These are phyloP conservation scores for Excalfactoria chinensis DNA, from an alignment of 2,113 vertebrate genomes.

Conservation along the genomic window DNA sequence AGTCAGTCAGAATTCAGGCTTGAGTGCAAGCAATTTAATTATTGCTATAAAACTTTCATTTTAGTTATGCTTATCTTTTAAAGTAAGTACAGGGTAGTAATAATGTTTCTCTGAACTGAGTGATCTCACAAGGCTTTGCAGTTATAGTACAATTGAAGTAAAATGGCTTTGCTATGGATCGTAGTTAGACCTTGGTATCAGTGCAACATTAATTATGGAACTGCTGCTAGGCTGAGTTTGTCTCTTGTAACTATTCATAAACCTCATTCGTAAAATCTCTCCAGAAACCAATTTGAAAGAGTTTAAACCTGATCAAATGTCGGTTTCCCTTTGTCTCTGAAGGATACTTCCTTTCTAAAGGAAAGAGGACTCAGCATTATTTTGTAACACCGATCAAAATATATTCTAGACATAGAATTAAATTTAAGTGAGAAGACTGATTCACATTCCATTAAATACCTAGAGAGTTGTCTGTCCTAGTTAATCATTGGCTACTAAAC, in stretches of 20 bases:
- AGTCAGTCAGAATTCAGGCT: constrained; percentile 19
- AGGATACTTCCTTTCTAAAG: not conserved
- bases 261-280: not conserved
- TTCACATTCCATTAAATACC: not conserved
- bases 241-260: not conserved
- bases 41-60: constrained; percentile 26
- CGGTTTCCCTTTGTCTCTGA: not conserved
- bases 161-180: not conserved
- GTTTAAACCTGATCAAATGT: not conserved
- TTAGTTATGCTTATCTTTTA: constrained; percentile 22
- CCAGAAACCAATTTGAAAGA: not conserved
- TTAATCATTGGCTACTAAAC: not conserved
- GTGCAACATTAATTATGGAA: not conserved
- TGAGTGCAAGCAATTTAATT: constrained; percentile 33
- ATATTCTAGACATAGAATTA: not conserved
- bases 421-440: not conserved
- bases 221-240: not conserved
- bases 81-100: constrained; percentile 27
- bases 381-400: not conserved
- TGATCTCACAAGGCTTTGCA: not conserved
- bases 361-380: not conserved
- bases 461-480: not conserved
- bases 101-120: not conserved
- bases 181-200: not conserved
- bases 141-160: not conserved